These are phyloP conservation scores for Contarinia nasturtii DNA, from an alignment of 1,140 invertebrate species.

Conservation along the genomic window DNA sequence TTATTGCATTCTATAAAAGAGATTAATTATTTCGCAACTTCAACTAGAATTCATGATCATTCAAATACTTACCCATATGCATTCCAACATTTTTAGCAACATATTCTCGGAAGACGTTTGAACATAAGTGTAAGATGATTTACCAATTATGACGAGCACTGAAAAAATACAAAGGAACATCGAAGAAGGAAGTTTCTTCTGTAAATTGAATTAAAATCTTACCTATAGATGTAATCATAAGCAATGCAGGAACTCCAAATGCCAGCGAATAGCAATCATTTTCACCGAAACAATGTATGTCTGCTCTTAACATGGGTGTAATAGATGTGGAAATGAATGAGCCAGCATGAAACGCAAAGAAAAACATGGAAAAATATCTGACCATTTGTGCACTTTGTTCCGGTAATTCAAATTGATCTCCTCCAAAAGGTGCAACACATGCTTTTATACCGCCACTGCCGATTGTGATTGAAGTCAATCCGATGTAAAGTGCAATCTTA, in stretches of 20 bases:
- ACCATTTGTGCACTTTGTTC: constrained; percentile 36
- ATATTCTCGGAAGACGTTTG: too few species aligned
- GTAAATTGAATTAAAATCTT: constrained; percentile 42
- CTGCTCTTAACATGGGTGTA: constrained; percentile 50
- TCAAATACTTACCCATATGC: too few species aligned
- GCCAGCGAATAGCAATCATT: constrained; percentile 55
- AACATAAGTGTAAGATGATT: too few species aligned
- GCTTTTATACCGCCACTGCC: constrained; percentile 71
- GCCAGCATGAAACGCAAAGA: constrained; percentile 64
- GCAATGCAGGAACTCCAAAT: constrained; percentile 57
- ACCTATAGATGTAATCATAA: constrained; percentile 52
- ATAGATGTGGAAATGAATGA: constrained; percentile 56
- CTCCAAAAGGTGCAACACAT: constrained; percentile 66
- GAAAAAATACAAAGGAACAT: too few species aligned
- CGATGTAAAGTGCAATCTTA: not conserved
- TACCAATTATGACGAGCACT: too few species aligned
- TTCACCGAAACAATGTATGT: constrained; percentile 45
- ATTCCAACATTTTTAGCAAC: too few species aligned
- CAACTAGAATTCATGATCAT: too few species aligned
- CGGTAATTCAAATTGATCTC: constrained; percentile 52
- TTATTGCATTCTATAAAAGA: not conserved
- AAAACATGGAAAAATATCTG: constrained; percentile 63
- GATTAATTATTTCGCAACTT: too few species aligned
- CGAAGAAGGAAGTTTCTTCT: too few species aligned
- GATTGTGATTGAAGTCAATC: constrained; percentile 38